Base-by-base conservation (phyloP, 2,113 vertebrate genomes). In the Tachycineta bicolor region DNA sequence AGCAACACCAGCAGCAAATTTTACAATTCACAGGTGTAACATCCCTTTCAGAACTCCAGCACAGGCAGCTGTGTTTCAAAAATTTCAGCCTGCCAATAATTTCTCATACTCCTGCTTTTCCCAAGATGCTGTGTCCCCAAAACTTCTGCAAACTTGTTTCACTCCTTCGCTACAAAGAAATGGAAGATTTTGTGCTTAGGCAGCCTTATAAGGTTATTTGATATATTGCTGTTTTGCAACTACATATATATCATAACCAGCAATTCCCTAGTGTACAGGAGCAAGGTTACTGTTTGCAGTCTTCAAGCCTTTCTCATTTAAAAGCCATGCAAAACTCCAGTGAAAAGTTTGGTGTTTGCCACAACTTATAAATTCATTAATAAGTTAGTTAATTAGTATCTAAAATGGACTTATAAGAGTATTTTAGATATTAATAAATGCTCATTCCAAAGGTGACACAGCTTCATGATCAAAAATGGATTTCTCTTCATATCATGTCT, bases 11-110 rank as follows among this genome's bases (percentile, higher is more conserved):
- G 58, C 78, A 87, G 39, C 0, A 0, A 83, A 58, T 94, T 89
- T 94, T 55, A 90, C 84, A 94, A 83, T 80, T 91, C 95, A 80
- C 75, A 83, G 67, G 78, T 77, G 67, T 77, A 88, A 62, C 3
- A 0, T 29, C 21, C 26, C 63, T 85, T 94, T 90, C 71, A 91
- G 87, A 93, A 52, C 46, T 67, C 67, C 78, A 87, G 62, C 28
- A 85, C 70, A 78, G 59, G 28, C 91, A 93, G 59, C 67, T 93
- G 91, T 67, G 59, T 80, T 91, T 90, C 75, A 93, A 89, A 53
- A 79, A 39, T 63, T 91, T 86, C 63, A 88, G 63, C 55, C 75
- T 95, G 29, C 29, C 63, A 74, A 29, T 28, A 70, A 7, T 78
- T 94, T 91, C 75, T 80, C 33, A 29, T 70, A 62, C 10, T 76